A percentile compares a stretch with the other conserved stretches of the same genome.
Evolutionary conservation across 2,888 invertebrate genomes (phyloP).

Genomic region (Tipula vernalis): DNA sequence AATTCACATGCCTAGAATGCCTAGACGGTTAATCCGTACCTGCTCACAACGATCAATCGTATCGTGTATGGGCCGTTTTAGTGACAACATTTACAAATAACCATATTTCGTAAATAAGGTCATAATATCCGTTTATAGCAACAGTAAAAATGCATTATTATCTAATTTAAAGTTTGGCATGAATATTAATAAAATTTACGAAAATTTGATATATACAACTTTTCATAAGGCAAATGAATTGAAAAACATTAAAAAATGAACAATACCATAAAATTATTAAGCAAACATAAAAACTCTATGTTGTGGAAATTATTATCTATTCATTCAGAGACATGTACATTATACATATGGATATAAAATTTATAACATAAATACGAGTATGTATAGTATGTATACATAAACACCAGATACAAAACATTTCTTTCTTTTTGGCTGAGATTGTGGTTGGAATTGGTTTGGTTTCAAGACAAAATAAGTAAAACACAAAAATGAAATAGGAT

Average conservation of each 20-base stretch:
- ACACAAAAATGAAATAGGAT: not conserved
- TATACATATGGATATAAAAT: not conserved
- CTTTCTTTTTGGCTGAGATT: not conserved
- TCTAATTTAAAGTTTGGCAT: too few relatives aligned
- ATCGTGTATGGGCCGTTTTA: too few relatives aligned
- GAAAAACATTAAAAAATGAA: not conserved
- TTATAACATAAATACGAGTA: not conserved
- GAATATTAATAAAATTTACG: too few relatives aligned
- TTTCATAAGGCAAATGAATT: not conserved
- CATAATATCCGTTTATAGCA: too few relatives aligned
- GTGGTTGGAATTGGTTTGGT: not conserved
- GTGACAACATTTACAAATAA: too few relatives aligned
- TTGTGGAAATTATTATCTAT: not conserved
- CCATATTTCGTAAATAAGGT: too few relatives aligned
- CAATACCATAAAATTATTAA: not conserved
- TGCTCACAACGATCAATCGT: too few relatives aligned
- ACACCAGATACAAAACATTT: not conserved
- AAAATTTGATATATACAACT: not conserved
- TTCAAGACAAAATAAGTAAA: not conserved
- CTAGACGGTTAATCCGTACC: too few relatives aligned
- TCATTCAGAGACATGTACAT: not conserved
- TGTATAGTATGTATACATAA: not conserved
- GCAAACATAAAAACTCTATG: not conserved
- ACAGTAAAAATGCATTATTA: too few relatives aligned
- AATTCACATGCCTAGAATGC: too few relatives aligned